These are phyloP conservation scores for Erpetoichthys calabaricus DNA, from an alignment of 2,797 vertebrate genomes.

Conservation along the genomic window DNA sequence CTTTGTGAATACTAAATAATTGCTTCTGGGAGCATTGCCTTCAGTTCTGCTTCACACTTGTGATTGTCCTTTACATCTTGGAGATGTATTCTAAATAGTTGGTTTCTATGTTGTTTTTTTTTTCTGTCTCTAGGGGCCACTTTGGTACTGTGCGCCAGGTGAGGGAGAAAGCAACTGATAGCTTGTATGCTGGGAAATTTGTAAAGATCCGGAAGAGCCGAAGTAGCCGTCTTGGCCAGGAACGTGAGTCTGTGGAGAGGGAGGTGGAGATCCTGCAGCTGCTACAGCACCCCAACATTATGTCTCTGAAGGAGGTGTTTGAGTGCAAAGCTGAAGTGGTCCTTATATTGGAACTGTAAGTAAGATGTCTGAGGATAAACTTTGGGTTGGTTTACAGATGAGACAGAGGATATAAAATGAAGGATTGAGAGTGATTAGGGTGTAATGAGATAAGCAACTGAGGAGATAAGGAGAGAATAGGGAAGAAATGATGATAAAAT, in stretches of 20 bases:
- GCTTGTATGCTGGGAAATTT: slow-evolving; percentile 49
- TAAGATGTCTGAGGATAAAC: slow-evolving; percentile 7
- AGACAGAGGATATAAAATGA: neutral
- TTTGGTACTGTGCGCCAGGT: slow-evolving; percentile 55
- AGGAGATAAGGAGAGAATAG: neutral
- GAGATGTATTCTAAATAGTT: too few relatives aligned
- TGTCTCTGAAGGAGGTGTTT: slow-evolving; percentile 54
- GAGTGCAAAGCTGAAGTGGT: slow-evolving; percentile 55
- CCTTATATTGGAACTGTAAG: slow-evolving; percentile 66
- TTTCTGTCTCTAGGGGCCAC: slow-evolving; percentile 39
- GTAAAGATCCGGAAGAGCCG: slow-evolving; percentile 36
- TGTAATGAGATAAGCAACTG: neutral
- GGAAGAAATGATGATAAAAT: neutral
- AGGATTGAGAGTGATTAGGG: rapidly evolving
- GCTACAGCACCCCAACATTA: slow-evolving; percentile 51
- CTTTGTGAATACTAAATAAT: too few relatives aligned
- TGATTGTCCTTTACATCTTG: too few relatives aligned
- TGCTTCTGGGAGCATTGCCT: too few relatives aligned
- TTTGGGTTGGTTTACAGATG: neutral
- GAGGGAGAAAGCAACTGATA: slow-evolving; percentile 32
- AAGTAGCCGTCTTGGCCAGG: slow-evolving; percentile 44
- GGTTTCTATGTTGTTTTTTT: too few relatives aligned
- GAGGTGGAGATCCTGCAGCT: slow-evolving; percentile 55
- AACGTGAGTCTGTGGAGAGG: slow-evolving; percentile 38
- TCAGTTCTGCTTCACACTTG: too few relatives aligned